Evolutionary conservation across 2,888 invertebrate genomes (phyloP), one percentile per base, ranked within the genome.

Genomic region (Leptinotarsa haldemani): DNA sequence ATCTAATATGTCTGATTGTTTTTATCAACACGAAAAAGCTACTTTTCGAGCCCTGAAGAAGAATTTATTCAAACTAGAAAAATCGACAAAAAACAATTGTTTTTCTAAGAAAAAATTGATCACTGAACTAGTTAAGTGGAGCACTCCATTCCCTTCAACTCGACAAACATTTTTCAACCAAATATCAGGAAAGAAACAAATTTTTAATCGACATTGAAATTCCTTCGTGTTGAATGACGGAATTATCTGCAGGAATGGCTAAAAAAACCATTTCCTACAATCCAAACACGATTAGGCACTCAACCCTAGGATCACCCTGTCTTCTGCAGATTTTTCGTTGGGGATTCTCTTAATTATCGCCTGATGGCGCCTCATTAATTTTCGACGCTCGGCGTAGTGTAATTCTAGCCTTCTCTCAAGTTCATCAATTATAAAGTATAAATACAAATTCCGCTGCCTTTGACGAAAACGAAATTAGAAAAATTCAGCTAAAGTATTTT

Each of bases 291-390:
- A 61, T 40, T 61, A n/a, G 7, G 40, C 40, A n/a, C n/a, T 40
- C n/a, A 61, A n/a, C 30, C 61, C 30, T 16, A 61, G 61, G 30
- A 61, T 61, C 61, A 61, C 61, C 61, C 61, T 61, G 40, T 61
- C 61, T 30, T 61, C 61, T 61, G 70, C 74, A 72, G 71, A 74
- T 69, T 74, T 74, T 53, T 68, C 56, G 56, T 56, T 20, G 40
- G 68, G 61, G 58, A 68, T 53, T 58, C 65, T 73, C 69, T 69
- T 73, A 73, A 73, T 73, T 73, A 73, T 73, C 69, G 66, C 56
- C 61, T 56, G 73, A 73, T 69, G 73, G 65, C 58, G 40, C 73
- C 69, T 73, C 69, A 69, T 73, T 69, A 69, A 73, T 73, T 73
- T 73, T 48, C 56, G 56, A 69, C 68, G 69, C 53, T 64, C 72